Percentiles rank a stretch among this genome's conserved stretches.
Evolutionary conservation across 1,140 invertebrate genomes (phyloP).

Genomic region (Eumaeus atala): DNA sequence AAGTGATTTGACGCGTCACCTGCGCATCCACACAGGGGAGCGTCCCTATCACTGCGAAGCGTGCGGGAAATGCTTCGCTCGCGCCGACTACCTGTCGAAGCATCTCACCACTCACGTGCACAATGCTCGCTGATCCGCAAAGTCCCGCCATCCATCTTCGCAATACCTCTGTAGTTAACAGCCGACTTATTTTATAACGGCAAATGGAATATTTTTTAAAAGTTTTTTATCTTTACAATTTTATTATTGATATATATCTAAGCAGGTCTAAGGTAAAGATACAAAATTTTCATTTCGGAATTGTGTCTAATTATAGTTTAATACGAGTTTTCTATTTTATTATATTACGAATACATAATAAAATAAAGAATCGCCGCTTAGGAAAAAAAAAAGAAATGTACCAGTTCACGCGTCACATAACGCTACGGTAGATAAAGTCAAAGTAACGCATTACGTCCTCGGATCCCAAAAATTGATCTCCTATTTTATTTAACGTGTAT

Average conservation of each 20-base stretch:
- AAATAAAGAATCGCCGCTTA: slow-evolving; percentile 35
- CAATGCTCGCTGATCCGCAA: slow-evolving; percentile 73
- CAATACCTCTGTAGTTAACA: slow-evolving; percentile 57
- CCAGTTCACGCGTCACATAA: slow-evolving; percentile 33
- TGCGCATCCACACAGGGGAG: slow-evolving; percentile 90
- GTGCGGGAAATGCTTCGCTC: slow-evolving; percentile 92
- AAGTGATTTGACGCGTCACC: slow-evolving; percentile 88
- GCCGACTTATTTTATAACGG: slow-evolving; percentile 58
- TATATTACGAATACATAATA: slow-evolving; percentile 45
- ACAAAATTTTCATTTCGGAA: slow-evolving; percentile 58
- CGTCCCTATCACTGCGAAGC: slow-evolving; percentile 92
- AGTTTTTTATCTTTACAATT: slow-evolving; percentile 67
- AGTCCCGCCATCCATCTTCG: slow-evolving; percentile 53
- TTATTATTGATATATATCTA: slow-evolving; percentile 48
- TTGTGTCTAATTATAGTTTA: slow-evolving; percentile 57
- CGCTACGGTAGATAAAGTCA: slow-evolving; percentile 15
- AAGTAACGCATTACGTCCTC: not conserved
- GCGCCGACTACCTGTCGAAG: slow-evolving; percentile 92
- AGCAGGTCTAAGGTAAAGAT: slow-evolving; percentile 61
- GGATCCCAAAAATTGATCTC: slow-evolving; percentile 3
- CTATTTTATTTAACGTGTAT: not conserved
- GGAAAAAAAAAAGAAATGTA: slow-evolving; percentile 28
- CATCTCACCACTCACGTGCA: slow-evolving; percentile 92
- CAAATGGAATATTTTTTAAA: slow-evolving; percentile 72
- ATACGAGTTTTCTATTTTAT: slow-evolving; percentile 54